A percentile compares a stretch with the other conserved stretches of the same genome.
These are phyloP conservation scores for Yasuhikotakia modesta DNA, from an alignment of 2,797 vertebrate species.

Conservation along the genomic window DNA sequence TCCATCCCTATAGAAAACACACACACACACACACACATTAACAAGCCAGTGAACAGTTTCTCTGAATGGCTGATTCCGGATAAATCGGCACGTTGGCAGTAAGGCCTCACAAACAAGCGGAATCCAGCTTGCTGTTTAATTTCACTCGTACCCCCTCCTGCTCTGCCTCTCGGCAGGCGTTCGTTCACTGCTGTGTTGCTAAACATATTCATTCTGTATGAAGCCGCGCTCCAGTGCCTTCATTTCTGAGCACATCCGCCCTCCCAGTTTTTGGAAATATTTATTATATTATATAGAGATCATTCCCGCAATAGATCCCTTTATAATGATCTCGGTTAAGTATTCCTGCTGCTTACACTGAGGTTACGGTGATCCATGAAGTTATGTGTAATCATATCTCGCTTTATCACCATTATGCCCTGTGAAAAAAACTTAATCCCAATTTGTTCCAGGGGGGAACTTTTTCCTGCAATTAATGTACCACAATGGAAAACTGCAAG, in stretches of 20 bases:
- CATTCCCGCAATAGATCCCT: background rate
- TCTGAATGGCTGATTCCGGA: constrained; percentile 48
- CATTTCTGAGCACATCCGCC: background rate
- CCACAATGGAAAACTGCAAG: background rate
- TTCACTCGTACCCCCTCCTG: constrained; percentile 50
- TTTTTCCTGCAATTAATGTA: constrained; percentile 17
- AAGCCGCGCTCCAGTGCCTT: background rate
- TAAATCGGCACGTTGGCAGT: constrained; percentile 61
- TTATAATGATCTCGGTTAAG: background rate
- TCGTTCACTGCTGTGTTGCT: constrained; percentile 7
- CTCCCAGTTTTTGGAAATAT: background rate
- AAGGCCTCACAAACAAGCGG: constrained; percentile 42
- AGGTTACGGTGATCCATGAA: constrained; percentile 12
- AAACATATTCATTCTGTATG: constrained; percentile 15
- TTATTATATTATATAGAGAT: background rate
- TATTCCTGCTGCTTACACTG: background rate
- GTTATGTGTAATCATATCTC: constrained; percentile 11
- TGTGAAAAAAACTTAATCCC: constrained; percentile 41
- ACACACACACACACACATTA: constrained; percentile 33
- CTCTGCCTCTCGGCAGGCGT: background rate
- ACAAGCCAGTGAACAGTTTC: constrained; percentile 48
- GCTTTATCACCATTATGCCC: background rate
- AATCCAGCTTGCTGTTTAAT: constrained; percentile 47
- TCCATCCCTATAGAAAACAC: background rate
- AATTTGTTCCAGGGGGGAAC: background rate